Evolutionary conservation across 2,797 vertebrate genomes (phyloP).

Genomic region (Tympanoctomys barrerae): DNA sequence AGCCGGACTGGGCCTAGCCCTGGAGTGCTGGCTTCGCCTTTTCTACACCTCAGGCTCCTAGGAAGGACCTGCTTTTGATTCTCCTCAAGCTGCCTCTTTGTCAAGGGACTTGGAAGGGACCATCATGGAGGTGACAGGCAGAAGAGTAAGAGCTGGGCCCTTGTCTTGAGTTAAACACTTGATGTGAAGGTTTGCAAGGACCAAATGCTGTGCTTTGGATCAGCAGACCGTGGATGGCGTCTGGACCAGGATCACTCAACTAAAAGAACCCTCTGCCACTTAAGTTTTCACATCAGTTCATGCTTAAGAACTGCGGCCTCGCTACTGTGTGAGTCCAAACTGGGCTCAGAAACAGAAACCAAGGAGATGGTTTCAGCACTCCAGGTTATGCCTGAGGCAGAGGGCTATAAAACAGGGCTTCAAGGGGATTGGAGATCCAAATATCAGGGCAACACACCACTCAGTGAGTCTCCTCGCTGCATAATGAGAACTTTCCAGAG

Average conservation of each 20-base stretch:
- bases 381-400: background rate
- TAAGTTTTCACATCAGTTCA: background rate
- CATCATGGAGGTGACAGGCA: background rate
- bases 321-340: background rate
- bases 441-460: background rate
- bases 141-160: background rate
- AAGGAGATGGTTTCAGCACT: background rate
- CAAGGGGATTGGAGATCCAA: background rate
- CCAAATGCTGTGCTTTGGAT: background rate
- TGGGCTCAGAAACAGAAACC: background rate
- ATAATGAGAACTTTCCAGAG: background rate
- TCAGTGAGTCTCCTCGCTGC: background rate
- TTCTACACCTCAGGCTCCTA: background rate
- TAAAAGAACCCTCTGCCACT: background rate
- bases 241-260: background rate
- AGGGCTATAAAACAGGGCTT: background rate
- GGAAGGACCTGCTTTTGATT: background rate
- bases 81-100: background rate
- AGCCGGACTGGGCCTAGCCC: background rate
- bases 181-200: background rate
- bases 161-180: background rate
- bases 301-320: background rate
- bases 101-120: constrained; percentile 15
- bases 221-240: background rate
- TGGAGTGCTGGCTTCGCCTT: background rate